phyloP scores from a whole-genome alignment of 2,113 vertebrate species.

The Phoxinus phoxinus region DNA sequence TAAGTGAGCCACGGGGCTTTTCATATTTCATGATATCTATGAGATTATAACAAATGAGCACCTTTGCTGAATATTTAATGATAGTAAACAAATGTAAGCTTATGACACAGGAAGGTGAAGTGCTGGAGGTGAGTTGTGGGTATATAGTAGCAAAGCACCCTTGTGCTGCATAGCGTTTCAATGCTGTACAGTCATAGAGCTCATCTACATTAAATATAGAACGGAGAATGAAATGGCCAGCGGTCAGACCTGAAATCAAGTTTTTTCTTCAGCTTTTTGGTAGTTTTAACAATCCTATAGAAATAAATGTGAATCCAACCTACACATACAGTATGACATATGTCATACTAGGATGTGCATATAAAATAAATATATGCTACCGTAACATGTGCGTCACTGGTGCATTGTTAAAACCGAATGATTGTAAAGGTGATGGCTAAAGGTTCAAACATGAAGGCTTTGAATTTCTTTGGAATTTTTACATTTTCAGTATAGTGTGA shows the following conservation, averaged over 20 bases:
- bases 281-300: not conserved
- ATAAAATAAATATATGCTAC: not conserved
- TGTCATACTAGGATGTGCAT: not conserved
- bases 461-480: not conserved
- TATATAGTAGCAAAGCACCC: not conserved
- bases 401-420: not conserved
- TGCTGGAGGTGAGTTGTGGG: not conserved
- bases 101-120: not conserved
- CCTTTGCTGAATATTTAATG: not conserved
- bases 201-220: not conserved
- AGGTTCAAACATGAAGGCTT: not conserved
- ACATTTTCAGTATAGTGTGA: not conserved
- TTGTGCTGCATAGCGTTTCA: not conserved
- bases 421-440: not conserved
- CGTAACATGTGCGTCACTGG: not conserved
- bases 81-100: not conserved
- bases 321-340: not conserved
- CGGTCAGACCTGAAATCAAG: not conserved
- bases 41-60: not conserved
- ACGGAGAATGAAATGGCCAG: not conserved
- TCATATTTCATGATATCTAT: not conserved
- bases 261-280: not conserved
- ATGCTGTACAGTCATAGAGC: not conserved
- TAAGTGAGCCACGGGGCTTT: not conserved
- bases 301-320: not conserved